phyloP scores from a whole-genome alignment of 2,113 vertebrate genomes.

The Perccottus glenii region DNA sequence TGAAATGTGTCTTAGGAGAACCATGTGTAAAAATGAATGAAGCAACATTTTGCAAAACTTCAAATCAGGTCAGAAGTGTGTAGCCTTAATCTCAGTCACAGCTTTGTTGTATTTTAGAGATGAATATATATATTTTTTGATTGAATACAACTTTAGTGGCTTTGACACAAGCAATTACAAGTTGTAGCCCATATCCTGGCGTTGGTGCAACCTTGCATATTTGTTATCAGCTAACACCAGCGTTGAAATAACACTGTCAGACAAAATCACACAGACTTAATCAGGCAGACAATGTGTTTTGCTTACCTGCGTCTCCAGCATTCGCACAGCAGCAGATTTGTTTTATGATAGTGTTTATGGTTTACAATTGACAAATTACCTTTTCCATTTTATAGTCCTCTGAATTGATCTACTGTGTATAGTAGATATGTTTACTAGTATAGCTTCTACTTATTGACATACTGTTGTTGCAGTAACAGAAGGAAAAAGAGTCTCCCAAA shows the following conservation, averaged over 20 bases:
- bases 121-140: slow-evolving; percentile 36
- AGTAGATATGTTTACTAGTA: too few relatives aligned
- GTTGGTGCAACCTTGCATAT: slow-evolving; percentile 25
- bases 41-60: slow-evolving; percentile 44
- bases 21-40: slow-evolving; percentile 58
- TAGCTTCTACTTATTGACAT: too few relatives aligned
- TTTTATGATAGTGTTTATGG: background rate
- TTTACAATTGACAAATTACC: slow-evolving; percentile 1
- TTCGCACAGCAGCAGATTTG: slow-evolving; percentile 9
- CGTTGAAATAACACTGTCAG: background rate
- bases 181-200: slow-evolving; percentile 10
- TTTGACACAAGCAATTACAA: slow-evolving; percentile 36
- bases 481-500: too few relatives aligned
- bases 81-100: slow-evolving; percentile 43
- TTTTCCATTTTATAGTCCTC: background rate
- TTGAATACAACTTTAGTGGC: slow-evolving; percentile 31
- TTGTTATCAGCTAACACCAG: slow-evolving; percentile 11
- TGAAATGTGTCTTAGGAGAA: slow-evolving; percentile 39
- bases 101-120: slow-evolving; percentile 22
- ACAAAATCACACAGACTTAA: slow-evolving; percentile 17
- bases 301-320: slow-evolving; percentile 3
- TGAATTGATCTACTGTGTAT: background rate
- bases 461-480: too few relatives aligned
- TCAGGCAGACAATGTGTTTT: slow-evolving; percentile 3
- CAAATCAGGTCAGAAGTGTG: slow-evolving; percentile 47